Base-by-base conservation (phyloP, 1,140 invertebrate genomes). In the Carposina sasakii region DNA sequence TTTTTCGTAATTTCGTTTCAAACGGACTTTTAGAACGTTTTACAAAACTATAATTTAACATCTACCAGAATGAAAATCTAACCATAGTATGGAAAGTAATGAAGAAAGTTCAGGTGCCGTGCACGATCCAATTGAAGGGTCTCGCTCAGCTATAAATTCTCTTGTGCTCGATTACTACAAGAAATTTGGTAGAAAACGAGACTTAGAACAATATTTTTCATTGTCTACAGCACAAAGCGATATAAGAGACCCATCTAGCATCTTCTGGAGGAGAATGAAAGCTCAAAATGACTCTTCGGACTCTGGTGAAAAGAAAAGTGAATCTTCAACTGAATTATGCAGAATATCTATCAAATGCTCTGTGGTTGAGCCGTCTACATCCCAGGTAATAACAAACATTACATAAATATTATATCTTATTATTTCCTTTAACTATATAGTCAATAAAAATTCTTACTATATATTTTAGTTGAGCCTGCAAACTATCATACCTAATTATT, bases 181-280 rank as follows among this genome's bases (percentile, higher is more conserved):
- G 61, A 81, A 82, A 45, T 84, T 85, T 66, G 82, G 82, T 12
- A 69, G 64, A 16, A 82, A 84, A 56, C 55, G 81, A 34, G 81
- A 83, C 52, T 72, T 84, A 30, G 81, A 85, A 43, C 81, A 84
- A 28, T 85, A 73, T 60, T 84, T 84, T 57, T 84, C 81, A 9
- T 51, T 81, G 59, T 74, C 76, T 1, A 79, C 76, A 15, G 76
- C 76, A 13, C 69, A 78, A 31, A 62, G 57, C 58, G 79, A 83
- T 21, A 50, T 76, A 10, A 67, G 52, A 39, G 77, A 81, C 42
- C 70, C 71, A 0, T 56, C 67, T 6, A 72, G 81, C 31, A 54
- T 60, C 23, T 84, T 81, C 71, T 84, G 81, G 81, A 69, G 61
- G 42, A 78, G 65, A 54, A 84, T 84, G 71, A 81, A 84, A 34